Evolutionary conservation across 1,140 invertebrate genomes (phyloP).

Genomic region (Pomacea maculata): DNA sequence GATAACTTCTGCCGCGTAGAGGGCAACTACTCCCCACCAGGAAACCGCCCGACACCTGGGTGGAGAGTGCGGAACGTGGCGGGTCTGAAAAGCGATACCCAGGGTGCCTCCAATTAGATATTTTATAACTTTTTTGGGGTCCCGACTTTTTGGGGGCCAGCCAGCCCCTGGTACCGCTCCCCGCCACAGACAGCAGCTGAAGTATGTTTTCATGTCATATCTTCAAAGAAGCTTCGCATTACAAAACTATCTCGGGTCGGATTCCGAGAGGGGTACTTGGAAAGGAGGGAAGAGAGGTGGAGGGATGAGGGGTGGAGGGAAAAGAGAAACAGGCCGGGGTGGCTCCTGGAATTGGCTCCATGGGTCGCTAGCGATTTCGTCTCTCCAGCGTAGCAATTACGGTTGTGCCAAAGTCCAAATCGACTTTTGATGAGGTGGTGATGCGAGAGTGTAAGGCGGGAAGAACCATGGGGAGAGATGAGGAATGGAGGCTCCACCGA

Average conservation of each 20-base stretch:
- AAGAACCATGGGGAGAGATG: not conserved
- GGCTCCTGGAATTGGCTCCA: not conserved
- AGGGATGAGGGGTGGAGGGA: no score
- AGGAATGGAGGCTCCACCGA: not conserved
- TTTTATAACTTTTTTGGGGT: slow-evolving; percentile 18
- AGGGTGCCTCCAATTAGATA: slow-evolving; percentile 19
- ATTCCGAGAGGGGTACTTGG: not conserved
- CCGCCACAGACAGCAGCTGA: not conserved
- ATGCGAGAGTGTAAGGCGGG: not conserved
- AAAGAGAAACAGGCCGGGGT: no score
- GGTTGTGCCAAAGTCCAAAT: slow-evolving; percentile 10
- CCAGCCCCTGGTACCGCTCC: not conserved
- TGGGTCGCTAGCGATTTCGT: not conserved
- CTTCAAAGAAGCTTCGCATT: slow-evolving; percentile 15
- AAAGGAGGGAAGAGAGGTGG: no score
- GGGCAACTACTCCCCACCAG: slow-evolving; percentile 7
- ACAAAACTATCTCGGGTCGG: slow-evolving; percentile 12
- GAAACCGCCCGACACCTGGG: slow-evolving; percentile 8
- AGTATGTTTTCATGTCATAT: slow-evolving; percentile 20
- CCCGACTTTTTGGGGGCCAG: not conserved
- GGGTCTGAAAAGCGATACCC: not conserved
- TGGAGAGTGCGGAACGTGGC: slow-evolving; percentile 4
- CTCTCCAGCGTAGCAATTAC: slow-evolving; percentile 9
- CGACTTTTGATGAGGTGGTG: not conserved
- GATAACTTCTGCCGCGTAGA: not conserved